Evolutionary conservation across 1,140 invertebrate genomes (phyloP).

Genomic region (Nylanderia fulva): DNA sequence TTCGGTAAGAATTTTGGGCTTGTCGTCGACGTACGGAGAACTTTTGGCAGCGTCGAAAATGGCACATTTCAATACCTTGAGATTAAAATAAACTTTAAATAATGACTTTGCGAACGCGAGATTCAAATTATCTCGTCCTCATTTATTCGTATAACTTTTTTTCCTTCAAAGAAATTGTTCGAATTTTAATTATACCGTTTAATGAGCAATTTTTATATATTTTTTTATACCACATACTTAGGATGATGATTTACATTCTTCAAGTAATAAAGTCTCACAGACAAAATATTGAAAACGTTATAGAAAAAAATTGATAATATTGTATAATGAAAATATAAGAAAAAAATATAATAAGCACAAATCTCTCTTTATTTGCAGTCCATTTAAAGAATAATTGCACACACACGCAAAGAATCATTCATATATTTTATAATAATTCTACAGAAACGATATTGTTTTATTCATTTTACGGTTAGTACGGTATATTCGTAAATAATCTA

Average conservation of each 20-base stretch:
- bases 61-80: too few species aligned
- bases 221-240: background rate
- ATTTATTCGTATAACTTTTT: background rate
- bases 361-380: background rate
- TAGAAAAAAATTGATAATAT: background rate
- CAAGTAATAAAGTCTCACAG: background rate
- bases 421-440: background rate
- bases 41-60: conserved; percentile 11
- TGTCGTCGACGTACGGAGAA: conserved; percentile 15
- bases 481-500: background rate
- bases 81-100: background rate
- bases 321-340: background rate
- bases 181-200: background rate
- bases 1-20: conserved; percentile 57
- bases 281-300: background rate
- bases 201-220: background rate
- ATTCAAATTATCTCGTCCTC: background rate
- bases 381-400: background rate
- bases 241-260: background rate
- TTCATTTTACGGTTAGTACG: background rate
- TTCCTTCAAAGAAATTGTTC: background rate
- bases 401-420: background rate
- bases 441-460: background rate
- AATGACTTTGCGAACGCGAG: background rate
- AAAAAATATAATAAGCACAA: background rate